Evolutionary conservation across 2,797 vertebrate species (phyloP), one percentile per base, ranked within the genome.

Genomic region (Protosalanx chinensis): DNA sequence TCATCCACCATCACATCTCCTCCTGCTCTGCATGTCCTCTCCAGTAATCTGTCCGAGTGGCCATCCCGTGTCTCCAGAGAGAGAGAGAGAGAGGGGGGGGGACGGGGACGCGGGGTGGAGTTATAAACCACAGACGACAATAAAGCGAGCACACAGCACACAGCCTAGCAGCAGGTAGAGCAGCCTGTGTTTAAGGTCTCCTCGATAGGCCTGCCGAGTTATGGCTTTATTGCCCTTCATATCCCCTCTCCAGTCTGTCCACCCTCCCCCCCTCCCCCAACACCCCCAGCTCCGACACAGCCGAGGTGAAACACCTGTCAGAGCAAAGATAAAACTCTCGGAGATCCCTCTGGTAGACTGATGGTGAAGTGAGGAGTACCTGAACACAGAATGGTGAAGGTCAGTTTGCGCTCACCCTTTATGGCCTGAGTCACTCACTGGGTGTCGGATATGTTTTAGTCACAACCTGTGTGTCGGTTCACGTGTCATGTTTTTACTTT

Each of bases 181-280:
- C 86, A 80, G 84, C 83, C 74, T 70, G 79, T 75, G 79, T 82
- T 80, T 87, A 88, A 90, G 84, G 84, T 90, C 83, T 82, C 82
- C 81, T 81, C 81, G 87, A 88, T 88, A 88, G 82, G 81, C 67
- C 76, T 81, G 81, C 84, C 81, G 77, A 76, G 86, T 93, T 93
- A 93, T 90, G 85, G 89, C 85, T 94, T 93, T 91, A 93, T 93
- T 89, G 84, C 89, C 82, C 77, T 30, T 62, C 86, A 90, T 89
- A 91, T 91, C 87, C 84, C 85, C 85, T 84, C 88, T 88, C 88
- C 87, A 85, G 80, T 73, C 79, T 67, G 79, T n/a, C 23, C 20
- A 74, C 81, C 84, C 81, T 83, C 81, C 83, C 23, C 23, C 23
- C 23, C 23, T 27, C 23, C 23, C 23, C 23, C 23, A 27, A 27